Conservation (phyloP, 2,113 vertebrate genomes). For the Cairina moschata region DNA sequence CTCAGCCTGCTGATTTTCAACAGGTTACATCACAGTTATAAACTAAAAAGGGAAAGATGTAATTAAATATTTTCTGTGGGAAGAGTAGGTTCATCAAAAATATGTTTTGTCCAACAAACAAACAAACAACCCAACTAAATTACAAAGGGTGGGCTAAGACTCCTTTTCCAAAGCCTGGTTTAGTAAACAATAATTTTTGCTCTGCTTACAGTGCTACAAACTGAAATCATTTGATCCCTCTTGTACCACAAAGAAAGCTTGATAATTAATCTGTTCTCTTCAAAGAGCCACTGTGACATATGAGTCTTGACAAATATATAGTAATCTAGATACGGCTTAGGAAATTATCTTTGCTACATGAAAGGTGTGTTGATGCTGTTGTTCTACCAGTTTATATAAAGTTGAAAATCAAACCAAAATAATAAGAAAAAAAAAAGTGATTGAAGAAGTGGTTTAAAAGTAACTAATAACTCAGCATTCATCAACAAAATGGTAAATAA, state of each 20-base stretch:
- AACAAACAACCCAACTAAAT: background rate
- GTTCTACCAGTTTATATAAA: background rate
- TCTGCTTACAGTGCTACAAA: background rate
- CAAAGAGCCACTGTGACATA: background rate
- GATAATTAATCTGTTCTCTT: background rate
- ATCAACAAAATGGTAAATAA: background rate
- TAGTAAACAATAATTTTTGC: background rate
- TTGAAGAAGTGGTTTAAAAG: background rate
- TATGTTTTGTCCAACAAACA: background rate
- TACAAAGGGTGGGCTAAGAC: background rate
- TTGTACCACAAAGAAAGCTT: background rate
- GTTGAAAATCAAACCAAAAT: background rate
- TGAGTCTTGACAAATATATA: background rate
- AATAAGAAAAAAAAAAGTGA: background rate
- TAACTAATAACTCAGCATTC: background rate
- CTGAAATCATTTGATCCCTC: background rate
- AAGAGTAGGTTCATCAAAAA: background rate
- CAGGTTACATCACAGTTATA: conserved; percentile 70
- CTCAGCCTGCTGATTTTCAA: background rate
- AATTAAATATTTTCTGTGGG: background rate
- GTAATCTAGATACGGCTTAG: background rate
- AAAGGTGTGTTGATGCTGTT: background rate
- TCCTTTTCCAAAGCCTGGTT: background rate
- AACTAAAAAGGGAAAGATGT: conserved; percentile 22
- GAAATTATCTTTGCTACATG: background rate